Base-by-base conservation (phyloP, 2,797 vertebrate genomes). In the Tokudaia tokunoshimensis region DNA sequence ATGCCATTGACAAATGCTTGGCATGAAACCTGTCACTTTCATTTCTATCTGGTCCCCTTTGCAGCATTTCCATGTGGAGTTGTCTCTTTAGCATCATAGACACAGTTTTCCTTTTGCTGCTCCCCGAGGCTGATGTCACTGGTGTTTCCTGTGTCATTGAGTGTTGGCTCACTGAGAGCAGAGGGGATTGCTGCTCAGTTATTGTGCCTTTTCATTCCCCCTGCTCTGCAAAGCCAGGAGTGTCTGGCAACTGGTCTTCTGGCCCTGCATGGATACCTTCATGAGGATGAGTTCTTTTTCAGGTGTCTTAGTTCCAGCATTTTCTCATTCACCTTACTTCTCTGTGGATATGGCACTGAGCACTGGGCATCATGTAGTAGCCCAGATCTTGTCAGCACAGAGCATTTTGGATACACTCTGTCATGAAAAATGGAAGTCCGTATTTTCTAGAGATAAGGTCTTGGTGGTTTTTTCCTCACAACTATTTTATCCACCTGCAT, bases 11-110 rank as follows among this genome's bases (percentile, higher is more conserved):
- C 52, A 94, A 93, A 83, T 70, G 70, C 22, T 70, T 94, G 13
- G 22, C 14, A 55, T 82, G 17, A 74, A 81, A 41, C 31, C 6
- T 52, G 65, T 44, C 37, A 29, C 75, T 92, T 94, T 96, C 86
- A 72, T 65, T 97, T 88, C 65, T 80, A 17, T 92, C 41, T 75
- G 81, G n/a, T 78, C 37, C 9, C 90, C 20, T 82, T 89, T 57
- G 6, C 34, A 44, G 90, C 19, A 34, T 91, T 91, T 80, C 31
- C 6, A 52, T 3, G 44, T 91, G n/a, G 63, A 63, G 22, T 41
- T 22, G 3, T 59, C 31, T 70, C 81, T 37, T 41, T 50, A 87
- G 63, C 31, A 79, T 82, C 37, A 12, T 63, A 70, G 59, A 20
- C 50, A 29, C 15, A 2, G 7, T 67, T 67, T 81, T 89, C n/a